These are phyloP conservation scores for Salvelinus fontinalis DNA, from an alignment of 2,113 vertebrate genomes.

Conservation along the genomic window DNA sequence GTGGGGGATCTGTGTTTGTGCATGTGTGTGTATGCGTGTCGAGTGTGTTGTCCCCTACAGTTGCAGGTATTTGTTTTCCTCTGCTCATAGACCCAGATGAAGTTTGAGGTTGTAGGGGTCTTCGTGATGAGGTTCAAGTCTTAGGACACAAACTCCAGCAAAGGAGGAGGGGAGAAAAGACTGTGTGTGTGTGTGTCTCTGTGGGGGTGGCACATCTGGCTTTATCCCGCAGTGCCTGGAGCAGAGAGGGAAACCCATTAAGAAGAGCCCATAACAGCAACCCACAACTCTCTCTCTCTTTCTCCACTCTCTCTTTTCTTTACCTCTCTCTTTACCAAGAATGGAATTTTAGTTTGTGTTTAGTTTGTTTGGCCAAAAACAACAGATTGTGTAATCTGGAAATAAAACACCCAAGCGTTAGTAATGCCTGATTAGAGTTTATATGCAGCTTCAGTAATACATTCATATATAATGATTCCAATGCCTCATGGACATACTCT, in stretches of 20 bases:
- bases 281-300: background rate
- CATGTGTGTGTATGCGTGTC: too few relatives aligned
- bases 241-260: constrained; percentile 9
- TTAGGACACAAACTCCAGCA: too few relatives aligned
- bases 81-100: background rate
- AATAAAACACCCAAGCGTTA: constrained; percentile 13
- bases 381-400: background rate
- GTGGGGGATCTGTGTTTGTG: too few relatives aligned
- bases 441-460: constrained; percentile 18
- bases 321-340: background rate
- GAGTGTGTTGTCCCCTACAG: background rate
- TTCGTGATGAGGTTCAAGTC: background rate
- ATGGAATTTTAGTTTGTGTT: background rate
- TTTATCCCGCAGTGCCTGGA: constrained; percentile 1
- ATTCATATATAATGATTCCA: background rate
- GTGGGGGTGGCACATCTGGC: constrained; percentile 9
- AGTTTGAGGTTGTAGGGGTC: background rate
- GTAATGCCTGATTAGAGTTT: constrained; percentile 19
- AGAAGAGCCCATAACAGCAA: background rate
- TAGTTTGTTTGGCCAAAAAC: background rate
- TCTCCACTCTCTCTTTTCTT: background rate
- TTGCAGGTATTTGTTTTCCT: constrained; percentile 4
- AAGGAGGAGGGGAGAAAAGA: too few relatives aligned
- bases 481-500: background rate
- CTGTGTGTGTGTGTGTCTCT: background rate